phyloP scores from a whole-genome alignment of 2,797 vertebrate genomes.

The Antennarius maculatus region DNA sequence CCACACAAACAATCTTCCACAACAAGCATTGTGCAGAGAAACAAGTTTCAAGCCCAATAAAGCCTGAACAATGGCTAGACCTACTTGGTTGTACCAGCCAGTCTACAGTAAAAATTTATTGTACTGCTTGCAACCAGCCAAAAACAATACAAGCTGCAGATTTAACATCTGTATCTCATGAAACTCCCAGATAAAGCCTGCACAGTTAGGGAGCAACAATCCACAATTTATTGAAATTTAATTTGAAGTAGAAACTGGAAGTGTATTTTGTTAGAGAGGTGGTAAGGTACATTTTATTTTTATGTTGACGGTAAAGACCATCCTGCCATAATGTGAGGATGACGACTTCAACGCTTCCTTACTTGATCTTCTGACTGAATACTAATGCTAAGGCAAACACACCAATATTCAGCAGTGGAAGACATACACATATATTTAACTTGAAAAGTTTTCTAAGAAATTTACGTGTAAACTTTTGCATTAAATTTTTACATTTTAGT shows the following conservation, averaged over 20 bases:
- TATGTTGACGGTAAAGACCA: not conserved
- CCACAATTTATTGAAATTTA: not conserved
- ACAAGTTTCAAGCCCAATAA: conserved; percentile 22
- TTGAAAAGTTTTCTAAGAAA: too few species aligned
- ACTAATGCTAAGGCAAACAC: too few species aligned
- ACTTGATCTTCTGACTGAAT: too few species aligned
- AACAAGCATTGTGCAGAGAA: conserved; percentile 36
- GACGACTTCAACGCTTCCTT: too few species aligned
- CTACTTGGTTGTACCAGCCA: not conserved
- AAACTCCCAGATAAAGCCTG: conserved; percentile 1
- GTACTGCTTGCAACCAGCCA: conserved; percentile 11
- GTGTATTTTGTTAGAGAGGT: too few species aligned
- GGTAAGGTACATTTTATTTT: not conserved
- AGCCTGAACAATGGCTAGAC: conserved; percentile 22
- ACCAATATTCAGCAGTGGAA: too few species aligned
- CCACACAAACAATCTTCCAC: conserved; percentile 23
- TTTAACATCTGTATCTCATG: conserved; percentile 10
- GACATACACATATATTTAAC: too few species aligned
- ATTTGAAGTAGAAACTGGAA: conserved; percentile 1
- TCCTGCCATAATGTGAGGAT: too few species aligned
- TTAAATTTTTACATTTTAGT: too few species aligned
- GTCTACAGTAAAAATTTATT: conserved; percentile 33
- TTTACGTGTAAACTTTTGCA: too few species aligned
- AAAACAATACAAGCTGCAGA: conserved; percentile 19
- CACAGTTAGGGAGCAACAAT: not conserved